Base-by-base conservation (phyloP, 2,797 vertebrate genomes). In the Spinibarbus caldwelli region DNA sequence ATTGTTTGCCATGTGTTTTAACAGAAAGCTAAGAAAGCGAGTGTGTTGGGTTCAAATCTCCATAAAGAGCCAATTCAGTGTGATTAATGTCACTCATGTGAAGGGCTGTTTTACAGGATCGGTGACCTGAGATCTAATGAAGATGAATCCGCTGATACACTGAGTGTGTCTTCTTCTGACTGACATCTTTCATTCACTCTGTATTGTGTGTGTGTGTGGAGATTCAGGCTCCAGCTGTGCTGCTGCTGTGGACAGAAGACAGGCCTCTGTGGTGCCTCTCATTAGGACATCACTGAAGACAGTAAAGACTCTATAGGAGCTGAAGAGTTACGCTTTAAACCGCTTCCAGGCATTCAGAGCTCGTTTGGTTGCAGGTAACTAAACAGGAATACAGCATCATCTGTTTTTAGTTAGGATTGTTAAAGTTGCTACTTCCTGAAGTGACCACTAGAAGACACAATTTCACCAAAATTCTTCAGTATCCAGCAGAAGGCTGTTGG, bases 221-320 rank as follows among this genome's bases (percentile, higher is more conserved):
- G 68, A 64, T 78, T 29, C 62, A 76, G 49, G 23, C 73, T 76
- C 86, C 82, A 80, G 82, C 87, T 86, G 88, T 76, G 83, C 64
- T 62, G 49, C 47, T 86, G 54, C 54, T 57, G 54, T 78, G 8
- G 73, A 17, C 72, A 21, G 54, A 73, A 43, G 77, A 73, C 19
- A 47, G 6, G 21, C 29, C 68, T 43, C 76, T 84, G 19, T 34
- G 78, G 21, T 14, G 8, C 45, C 86, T 68, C 67, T 86, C 83
- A 88, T 87, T 82, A 86, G 45, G 21, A 71, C 66, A 41, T 57
- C 38, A 47, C n/a, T 59, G 38, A 43, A 29, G 41, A 84, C 82
- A 87, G 85, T 67, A 59, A 57, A 71, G 45, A 21, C 85, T 38
- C 73, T 70, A 11, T 12, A 19, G 31, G 62, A 52, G 31, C 79